phyloP scores from a whole-genome alignment of 1,140 invertebrate genomes.

The Heterodera carotae region DNA sequence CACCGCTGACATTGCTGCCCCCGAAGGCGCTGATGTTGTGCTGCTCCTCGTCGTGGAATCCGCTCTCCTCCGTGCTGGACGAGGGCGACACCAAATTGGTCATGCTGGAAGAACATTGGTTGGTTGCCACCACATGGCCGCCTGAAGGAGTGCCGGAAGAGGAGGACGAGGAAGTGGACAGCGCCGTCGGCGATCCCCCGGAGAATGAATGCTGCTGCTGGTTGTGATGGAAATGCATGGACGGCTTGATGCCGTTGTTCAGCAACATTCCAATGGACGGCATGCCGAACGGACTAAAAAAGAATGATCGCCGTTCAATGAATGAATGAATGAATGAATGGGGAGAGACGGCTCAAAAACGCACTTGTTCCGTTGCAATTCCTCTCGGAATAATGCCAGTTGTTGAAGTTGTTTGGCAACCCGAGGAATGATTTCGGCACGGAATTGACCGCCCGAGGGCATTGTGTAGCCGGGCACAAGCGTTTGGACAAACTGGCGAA shows the following conservation, averaged over 20 bases:
- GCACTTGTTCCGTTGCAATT: constrained; percentile 7
- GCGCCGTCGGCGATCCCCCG: neutral
- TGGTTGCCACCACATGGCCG: neutral
- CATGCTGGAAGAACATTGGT: neutral
- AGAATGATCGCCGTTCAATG: neutral
- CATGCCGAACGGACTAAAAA: neutral
- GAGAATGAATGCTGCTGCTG: neutral
- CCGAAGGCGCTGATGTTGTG: neutral
- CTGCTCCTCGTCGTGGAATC: constrained; percentile 30
- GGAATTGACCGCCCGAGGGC: constrained; percentile 18
- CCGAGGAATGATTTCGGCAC: constrained; percentile 24
- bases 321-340: neutral
- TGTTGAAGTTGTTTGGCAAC: constrained; percentile 14
- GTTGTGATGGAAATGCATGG: neutral
- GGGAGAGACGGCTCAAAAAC: neutral
- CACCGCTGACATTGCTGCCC: neutral
- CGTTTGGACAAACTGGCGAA: constrained; percentile 16
- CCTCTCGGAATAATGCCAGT: neutral
- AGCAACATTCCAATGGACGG: neutral
- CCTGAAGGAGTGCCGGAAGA: neutral
- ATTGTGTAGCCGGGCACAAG: constrained; percentile 6
- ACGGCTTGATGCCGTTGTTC: neutral
- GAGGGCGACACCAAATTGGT: constrained; percentile 6
- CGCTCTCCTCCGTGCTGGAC: constrained; percentile 27
- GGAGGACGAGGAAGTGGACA: neutral